These are phyloP conservation scores for Drepana arcuata DNA, from an alignment of 1,140 invertebrate species.

Conservation along the genomic window DNA sequence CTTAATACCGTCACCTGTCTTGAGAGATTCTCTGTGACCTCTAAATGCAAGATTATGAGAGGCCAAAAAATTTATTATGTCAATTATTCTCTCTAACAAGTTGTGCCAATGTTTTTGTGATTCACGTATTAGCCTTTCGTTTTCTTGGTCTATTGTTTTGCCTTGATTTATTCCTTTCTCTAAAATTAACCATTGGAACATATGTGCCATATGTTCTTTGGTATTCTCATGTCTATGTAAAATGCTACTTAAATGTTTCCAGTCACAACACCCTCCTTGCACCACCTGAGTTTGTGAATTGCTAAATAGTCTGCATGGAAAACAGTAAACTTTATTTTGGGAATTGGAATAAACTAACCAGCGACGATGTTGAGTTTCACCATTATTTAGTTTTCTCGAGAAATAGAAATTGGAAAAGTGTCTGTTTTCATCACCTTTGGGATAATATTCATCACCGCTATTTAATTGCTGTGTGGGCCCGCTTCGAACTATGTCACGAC, in stretches of 20 bases:
- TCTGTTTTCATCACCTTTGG: slow-evolving; percentile 19
- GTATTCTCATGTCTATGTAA: slow-evolving; percentile 31
- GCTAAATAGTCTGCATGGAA: slow-evolving; percentile 29
- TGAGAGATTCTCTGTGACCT: slow-evolving; percentile 16
- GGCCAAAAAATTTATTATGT: slow-evolving; percentile 31
- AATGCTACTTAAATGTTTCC: slow-evolving; percentile 31
- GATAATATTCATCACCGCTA: slow-evolving; percentile 23
- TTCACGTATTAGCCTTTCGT: slow-evolving; percentile 18
- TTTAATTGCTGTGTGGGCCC: slow-evolving; percentile 23
- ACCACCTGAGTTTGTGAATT: slow-evolving; percentile 32
- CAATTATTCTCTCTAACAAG: slow-evolving; percentile 28
- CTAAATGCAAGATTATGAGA: slow-evolving; percentile 28
- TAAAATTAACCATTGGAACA: slow-evolving; percentile 26
- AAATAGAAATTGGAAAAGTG: slow-evolving; percentile 27
- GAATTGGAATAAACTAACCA: slow-evolving; percentile 26
- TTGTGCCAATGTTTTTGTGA: slow-evolving; percentile 30
- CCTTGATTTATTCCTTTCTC: slow-evolving; percentile 27
- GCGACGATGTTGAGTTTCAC: slow-evolving; percentile 25
- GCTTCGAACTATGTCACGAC: slow-evolving; percentile 22
- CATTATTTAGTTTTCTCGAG: slow-evolving; percentile 25
- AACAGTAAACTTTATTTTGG: slow-evolving; percentile 29
- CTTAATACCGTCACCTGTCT: slow-evolving; percentile 3
- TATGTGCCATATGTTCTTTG: slow-evolving; percentile 23
- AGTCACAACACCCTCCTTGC: slow-evolving; percentile 28
- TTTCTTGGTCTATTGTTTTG: slow-evolving; percentile 29